A percentile compares a stretch with the other conserved stretches of the same genome.
phyloP scores from a whole-genome alignment of 2,888 invertebrate species.

The Tetragnatha montana region DNA sequence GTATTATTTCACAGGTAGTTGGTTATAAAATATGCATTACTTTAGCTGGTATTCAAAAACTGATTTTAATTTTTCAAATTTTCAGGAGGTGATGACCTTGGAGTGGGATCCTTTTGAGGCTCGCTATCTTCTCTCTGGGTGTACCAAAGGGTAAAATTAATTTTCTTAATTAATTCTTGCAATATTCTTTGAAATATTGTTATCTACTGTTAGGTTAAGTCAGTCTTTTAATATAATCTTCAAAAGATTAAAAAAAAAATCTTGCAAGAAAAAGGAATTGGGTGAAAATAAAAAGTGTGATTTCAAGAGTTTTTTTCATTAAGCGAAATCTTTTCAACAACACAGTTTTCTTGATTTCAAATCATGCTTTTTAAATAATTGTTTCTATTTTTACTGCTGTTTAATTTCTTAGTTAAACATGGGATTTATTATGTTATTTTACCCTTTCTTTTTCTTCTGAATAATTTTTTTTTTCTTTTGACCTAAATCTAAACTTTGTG shows the following conservation, averaged over 20 bases:
- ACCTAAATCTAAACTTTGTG: neutral
- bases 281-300: too few relatives aligned
- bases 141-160: constrained; percentile 83
- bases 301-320: too few relatives aligned
- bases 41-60: neutral
- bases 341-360: too few relatives aligned
- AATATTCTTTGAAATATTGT: neutral
- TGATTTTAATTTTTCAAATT: neutral
- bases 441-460: too few relatives aligned
- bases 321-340: too few relatives aligned
- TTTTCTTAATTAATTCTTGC: neutral
- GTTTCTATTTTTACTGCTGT: too few relatives aligned
- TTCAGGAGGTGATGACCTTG: constrained; percentile 83
- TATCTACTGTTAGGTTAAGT: neutral
- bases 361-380: too few relatives aligned
- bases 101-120: constrained; percentile 90
- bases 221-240: neutral
- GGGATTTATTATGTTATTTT: too few relatives aligned
- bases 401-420: too few relatives aligned
- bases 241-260: too few relatives aligned
- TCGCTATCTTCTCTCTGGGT: constrained; percentile 88
- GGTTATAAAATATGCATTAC: neutral
- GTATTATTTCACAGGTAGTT: neutral
- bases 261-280: too few relatives aligned
- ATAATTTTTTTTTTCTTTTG: too few relatives aligned